Evolutionary conservation across 2,888 invertebrate species (phyloP), one percentile per base, ranked within the genome.

Genomic region (Drosophila basisetae): DNA sequence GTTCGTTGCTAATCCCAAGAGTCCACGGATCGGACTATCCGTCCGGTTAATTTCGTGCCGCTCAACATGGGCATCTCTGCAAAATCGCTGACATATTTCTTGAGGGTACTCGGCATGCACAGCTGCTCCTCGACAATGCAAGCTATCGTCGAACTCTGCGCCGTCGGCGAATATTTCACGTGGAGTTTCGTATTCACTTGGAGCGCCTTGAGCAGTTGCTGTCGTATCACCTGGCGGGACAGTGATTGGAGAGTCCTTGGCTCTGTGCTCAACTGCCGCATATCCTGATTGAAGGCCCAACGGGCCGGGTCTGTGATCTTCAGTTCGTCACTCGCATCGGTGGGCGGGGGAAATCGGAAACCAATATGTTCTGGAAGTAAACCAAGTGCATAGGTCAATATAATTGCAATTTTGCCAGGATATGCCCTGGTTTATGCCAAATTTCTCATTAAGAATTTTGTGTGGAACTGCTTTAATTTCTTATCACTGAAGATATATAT

Each of bases 31-130:
- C 68, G 64, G 31, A 73, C 37, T 16, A 58, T 13, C 18, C 53
- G 64, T 35, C 39, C 22, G 16, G 11, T 49, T 4, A 35, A 13
- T 11, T 78, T 70, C 0, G 37, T 22, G 2, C 60, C 63, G 65
- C 78, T 78, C 61, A 92, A 74, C 63, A 69, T 68, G 43, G 92
- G 90, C 70, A 93, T 76, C 76, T 93, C 93, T 56, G 89, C 79
- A 68, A 92, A 93, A 18, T 93, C 89, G 75, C 82, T 81, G 16
- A 93, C 77, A 78, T 90, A 93, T 67, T 75, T 80, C 67, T 93
- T 91, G 35, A 93, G 66, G 3, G 83, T 82, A 41, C 69, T 76
- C 16, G 93, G 93, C 63, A 93, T 84, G 60, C 82, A 91, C 35
- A 92, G 86, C 68, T 90, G 22, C 50, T 80, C 83, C 53, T 87